These are phyloP conservation scores for Tarsius wallacei DNA, from an alignment of 2,797 vertebrate genomes.

Conservation along the genomic window DNA sequence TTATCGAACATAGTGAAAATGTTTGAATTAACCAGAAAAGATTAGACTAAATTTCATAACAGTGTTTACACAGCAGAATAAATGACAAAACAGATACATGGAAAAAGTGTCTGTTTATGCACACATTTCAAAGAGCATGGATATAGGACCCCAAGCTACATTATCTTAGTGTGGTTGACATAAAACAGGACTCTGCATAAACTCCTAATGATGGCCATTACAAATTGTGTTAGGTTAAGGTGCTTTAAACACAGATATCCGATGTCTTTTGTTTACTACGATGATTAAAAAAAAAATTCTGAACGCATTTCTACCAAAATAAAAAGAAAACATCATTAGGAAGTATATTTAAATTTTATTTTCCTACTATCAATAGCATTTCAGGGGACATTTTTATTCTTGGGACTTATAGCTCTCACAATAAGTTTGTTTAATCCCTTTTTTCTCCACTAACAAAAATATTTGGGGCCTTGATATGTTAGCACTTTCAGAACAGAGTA, in stretches of 20 bases:
- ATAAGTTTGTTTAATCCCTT: neutral
- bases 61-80: constrained; percentile 85
- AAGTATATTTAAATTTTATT: constrained; percentile 62
- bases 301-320: constrained; percentile 60
- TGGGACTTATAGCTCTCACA: constrained; percentile 17
- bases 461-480: constrained; percentile 37
- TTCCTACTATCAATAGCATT: constrained; percentile 52
- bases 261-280: constrained; percentile 73
- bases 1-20: constrained; percentile 86
- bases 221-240: constrained; percentile 81
- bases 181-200: constrained; percentile 79
- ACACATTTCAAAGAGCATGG: constrained; percentile 83
- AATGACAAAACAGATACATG: constrained; percentile 87
- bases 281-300: constrained; percentile 64
- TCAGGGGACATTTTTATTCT: constrained; percentile 66
- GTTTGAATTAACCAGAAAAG: constrained; percentile 86
- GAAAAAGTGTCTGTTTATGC: constrained; percentile 85
- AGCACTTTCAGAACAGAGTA: constrained; percentile 19
- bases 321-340: constrained; percentile 57
- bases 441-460: constrained; percentile 57
- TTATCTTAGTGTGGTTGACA: constrained; percentile 84
- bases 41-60: constrained; percentile 88
- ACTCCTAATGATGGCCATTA: constrained; percentile 81
- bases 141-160: constrained; percentile 69
- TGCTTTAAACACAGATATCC: constrained; percentile 82